Base-by-base conservation (phyloP, 2,113 vertebrate species). In the Istiophorus platypterus region DNA sequence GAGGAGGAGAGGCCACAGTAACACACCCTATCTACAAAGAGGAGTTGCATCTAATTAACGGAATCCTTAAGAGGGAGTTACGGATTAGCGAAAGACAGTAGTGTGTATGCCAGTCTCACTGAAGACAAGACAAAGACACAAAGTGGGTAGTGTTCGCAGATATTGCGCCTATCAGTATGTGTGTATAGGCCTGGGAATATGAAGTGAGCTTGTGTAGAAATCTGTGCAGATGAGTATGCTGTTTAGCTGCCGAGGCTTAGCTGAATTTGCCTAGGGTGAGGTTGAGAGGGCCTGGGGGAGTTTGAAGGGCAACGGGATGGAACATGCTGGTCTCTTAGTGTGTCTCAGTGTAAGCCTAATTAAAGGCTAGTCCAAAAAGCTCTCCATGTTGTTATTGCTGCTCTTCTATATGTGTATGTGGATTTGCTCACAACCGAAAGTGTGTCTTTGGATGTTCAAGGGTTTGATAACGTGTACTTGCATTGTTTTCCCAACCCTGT, bases 331-430 rank as follows among this genome's bases (percentile, higher is more conserved):
- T 76, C 85, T 91, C 86, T 91, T 72, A 66, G 54, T 81, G 88
- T 79, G 76, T 85, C 85, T 91, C 79, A 82, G 67, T 72, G 81
- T 72, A 22, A 24, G 84, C 75, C 83, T 93, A 94, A 93, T 94
- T 93, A 93, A 90, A 86, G 76, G 54, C 78, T 66, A 72, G 86
- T 84, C 81, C 77, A 87, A 82, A 59, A 76, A 82, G 72, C 89
- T 73, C 82, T 81, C 68, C 17, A 22, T 69, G 56, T 76, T 85
- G 62, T 67, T 81, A 79, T 58, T 71, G 61, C 62, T 45, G 59
- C 70, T 65, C 54, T 52, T 83, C 26, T 57, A 27, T 61, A 41
- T 59, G 42, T 52, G 49, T 29, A n/a, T 54, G 42, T 42, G 57
- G 61, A 67, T 57, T 63, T 59, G 57, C 59, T 34, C 1, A 6